Percentiles rank a stretch among this genome's conserved stretches.
phyloP scores from a whole-genome alignment of 2,113 vertebrate species.

The Cyanoliseus patagonus region DNA sequence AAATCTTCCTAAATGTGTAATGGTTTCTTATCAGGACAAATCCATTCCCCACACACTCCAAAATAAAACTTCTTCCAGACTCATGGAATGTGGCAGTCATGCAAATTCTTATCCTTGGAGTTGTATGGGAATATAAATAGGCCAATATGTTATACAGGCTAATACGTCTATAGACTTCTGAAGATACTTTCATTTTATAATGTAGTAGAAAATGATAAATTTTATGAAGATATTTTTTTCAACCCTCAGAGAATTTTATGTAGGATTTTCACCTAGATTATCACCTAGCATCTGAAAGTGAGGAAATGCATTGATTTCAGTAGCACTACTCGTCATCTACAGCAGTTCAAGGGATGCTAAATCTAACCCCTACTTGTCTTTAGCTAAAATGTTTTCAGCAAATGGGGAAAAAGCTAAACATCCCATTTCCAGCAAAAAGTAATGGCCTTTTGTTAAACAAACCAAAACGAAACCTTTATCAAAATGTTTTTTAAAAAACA shows the following conservation, averaged over 20 bases:
- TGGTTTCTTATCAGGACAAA: not conserved
- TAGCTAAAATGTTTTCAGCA: not conserved
- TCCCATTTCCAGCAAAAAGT: not conserved
- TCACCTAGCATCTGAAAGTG: not conserved
- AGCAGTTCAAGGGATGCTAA: not conserved
- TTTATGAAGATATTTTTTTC: not conserved
- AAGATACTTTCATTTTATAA: not conserved
- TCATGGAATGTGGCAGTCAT: not conserved
- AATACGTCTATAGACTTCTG: not conserved
- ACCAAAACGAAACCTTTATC: not conserved
- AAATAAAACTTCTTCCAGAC: not conserved
- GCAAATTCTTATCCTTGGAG: not conserved
- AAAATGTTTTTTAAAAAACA: not conserved
- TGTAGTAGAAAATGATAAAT: not conserved
- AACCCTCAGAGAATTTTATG: not conserved
- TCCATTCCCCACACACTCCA: not conserved
- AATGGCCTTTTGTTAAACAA: not conserved
- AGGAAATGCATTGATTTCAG: not conserved
- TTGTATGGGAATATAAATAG: not conserved
- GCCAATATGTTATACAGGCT: not conserved
- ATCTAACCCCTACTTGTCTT: not conserved
- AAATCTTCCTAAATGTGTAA: not conserved
- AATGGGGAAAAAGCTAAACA: not conserved
- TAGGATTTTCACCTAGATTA: not conserved
- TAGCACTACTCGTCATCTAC: not conserved